Base-by-base conservation (phyloP, 2,888 invertebrate genomes). In the Cheilosia vernalis region DNA sequence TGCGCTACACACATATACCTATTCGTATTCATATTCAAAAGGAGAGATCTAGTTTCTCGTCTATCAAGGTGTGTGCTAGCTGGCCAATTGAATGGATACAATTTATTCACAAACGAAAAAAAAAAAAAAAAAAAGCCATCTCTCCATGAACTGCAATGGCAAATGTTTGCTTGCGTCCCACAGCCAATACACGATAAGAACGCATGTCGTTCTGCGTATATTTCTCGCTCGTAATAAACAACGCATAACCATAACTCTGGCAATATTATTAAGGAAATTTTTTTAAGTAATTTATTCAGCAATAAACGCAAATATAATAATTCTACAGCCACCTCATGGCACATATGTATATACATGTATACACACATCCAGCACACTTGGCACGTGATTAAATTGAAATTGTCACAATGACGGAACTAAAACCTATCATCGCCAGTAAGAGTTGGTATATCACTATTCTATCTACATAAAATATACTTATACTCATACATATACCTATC, bases 321-420 rank as follows among this genome's bases (percentile, higher is more conserved):
- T 61, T 78, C 44, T 24, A 73, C 63, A 49, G 40, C 51, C 30
- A 66, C 47, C 33, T 67, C 56, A 37, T n/a, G 15, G 15, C 19
- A 47, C 21, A 40, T 7, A 44, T 2, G 2, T 13, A 21, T 13
- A 21, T 13, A 30, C 9, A 30, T 30, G 6, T 9, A 30, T 30
- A 30, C 19, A 58, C 40, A 64, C 51, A 30, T 30, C 10, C 10
- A 55, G 56, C 44, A 15, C 55, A 76, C 37, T 77, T 77, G 85
- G 85, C 85, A 85, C 81, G 85, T 85, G 85, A 85, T 81, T 85
- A 63, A 80, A 76, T 49, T 76, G 76, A 72, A 85, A 77, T 81
- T 67, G 81, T 81, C 72, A 72, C 85, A 64, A 81, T 81, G 81
- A 85, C 85, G 85, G 85, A 85, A 85, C 85, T 85, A 76, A 76